Evolutionary conservation across 2,113 vertebrate genomes (phyloP).

Genomic region (Echinops telfairi): DNA sequence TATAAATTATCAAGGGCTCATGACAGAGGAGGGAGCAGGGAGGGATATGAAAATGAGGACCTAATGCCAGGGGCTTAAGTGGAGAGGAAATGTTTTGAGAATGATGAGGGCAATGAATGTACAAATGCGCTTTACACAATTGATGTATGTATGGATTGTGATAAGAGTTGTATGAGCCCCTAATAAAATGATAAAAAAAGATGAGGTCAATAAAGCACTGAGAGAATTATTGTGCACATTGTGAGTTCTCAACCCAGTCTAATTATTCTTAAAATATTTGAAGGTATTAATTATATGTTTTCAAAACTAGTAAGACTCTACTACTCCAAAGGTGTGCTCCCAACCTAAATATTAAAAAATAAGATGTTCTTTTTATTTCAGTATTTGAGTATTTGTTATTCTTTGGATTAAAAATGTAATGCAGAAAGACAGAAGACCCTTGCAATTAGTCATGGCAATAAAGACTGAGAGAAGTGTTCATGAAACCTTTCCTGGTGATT

Average conservation of each 20-base stretch:
- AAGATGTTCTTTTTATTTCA: not conserved
- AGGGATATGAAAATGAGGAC: too few relatives aligned
- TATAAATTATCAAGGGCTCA: too few relatives aligned
- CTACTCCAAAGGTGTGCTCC: not conserved
- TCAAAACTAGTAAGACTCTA: not conserved
- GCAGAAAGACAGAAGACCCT: not conserved
- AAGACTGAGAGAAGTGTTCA: not conserved
- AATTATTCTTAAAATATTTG: not conserved
- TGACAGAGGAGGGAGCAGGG: too few relatives aligned
- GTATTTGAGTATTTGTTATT: not conserved
- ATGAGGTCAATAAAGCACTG: not conserved
- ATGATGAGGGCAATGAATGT: too few relatives aligned
- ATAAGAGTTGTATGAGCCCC: too few relatives aligned
- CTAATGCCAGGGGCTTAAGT: too few relatives aligned
- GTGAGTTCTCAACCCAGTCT: not conserved
- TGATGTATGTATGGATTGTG: too few relatives aligned
- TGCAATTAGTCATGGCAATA: not conserved
- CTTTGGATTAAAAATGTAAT: not conserved
- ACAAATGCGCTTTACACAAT: too few relatives aligned
- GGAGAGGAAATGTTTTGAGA: too few relatives aligned
- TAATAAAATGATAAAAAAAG: too few relatives aligned
- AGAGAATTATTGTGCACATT: not conserved
- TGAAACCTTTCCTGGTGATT: not conserved
- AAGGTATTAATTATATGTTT: not conserved
- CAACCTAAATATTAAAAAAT: not conserved